These are phyloP conservation scores for Cosmopolites sordidus DNA, from an alignment of 2,888 invertebrate species.

Conservation along the genomic window DNA sequence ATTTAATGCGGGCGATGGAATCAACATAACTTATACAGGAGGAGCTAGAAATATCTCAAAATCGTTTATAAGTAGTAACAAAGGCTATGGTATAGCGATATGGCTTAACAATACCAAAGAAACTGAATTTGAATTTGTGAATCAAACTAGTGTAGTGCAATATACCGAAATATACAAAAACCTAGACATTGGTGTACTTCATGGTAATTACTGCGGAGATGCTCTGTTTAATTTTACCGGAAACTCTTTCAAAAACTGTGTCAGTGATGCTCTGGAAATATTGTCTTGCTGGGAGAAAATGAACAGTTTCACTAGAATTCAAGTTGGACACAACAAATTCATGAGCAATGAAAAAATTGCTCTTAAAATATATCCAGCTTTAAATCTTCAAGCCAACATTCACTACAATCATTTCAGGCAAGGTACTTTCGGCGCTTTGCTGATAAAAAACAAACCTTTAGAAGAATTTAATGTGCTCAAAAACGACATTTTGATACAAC, in stretches of 20 bases:
- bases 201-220: conserved; percentile 89
- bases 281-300: conserved; percentile 73
- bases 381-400: conserved; percentile 72
- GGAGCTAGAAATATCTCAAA: conserved; percentile 89
- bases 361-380: conserved; percentile 73
- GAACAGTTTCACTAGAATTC: conserved; percentile 57
- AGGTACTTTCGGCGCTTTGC: conserved; percentile 76
- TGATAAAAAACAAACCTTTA: conserved; percentile 74
- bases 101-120: conserved; percentile 84
- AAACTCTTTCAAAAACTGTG: conserved; percentile 79
- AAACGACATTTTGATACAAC: conserved; percentile 66
- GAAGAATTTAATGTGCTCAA: conserved; percentile 78
- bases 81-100: conserved; percentile 81
- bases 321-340: conserved; percentile 84
- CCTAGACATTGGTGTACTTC: conserved; percentile 79
- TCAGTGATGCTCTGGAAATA: conserved; percentile 74
- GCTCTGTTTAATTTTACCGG: conserved; percentile 87
- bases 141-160: conserved; percentile 82
- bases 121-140: conserved; percentile 72
- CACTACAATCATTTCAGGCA: conserved; percentile 86
- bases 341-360: conserved; percentile 70
- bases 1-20: conserved; percentile 88
- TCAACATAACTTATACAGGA: conserved; percentile 93
- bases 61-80: conserved; percentile 80
- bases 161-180: conserved; percentile 86